Percentiles rank a stretch among this genome's conserved stretches.
These are phyloP conservation scores for Cosmia pyralina DNA, from an alignment of 2,888 invertebrate genomes.

Conservation along the genomic window DNA sequence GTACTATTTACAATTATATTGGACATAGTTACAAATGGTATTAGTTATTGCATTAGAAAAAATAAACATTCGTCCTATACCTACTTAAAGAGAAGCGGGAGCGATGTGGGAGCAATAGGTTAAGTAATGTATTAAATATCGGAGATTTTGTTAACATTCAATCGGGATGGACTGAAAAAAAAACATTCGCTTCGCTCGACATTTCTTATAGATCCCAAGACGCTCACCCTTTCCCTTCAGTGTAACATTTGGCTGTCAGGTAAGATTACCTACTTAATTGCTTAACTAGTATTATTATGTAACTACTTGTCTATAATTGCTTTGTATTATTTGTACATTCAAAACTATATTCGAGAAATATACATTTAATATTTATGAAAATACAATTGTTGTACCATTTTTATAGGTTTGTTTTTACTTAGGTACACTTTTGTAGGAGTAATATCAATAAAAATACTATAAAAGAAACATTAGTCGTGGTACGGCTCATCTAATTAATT, in stretches of 20 bases:
- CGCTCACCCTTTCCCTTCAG: not conserved
- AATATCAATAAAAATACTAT: conserved; percentile 21
- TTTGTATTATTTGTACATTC: conserved; percentile 42
- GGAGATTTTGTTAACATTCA: not conserved
- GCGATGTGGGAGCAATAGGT: not conserved
- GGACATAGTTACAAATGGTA: conserved; percentile 25
- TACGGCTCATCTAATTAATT: conserved; percentile 12
- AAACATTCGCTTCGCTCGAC: not conserved
- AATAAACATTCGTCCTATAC: not conserved
- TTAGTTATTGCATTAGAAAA: conserved; percentile 8
- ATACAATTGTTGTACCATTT: conserved; percentile 34
- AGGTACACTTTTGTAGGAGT: not conserved
- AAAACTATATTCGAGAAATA: conserved; percentile 23
- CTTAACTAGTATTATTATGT: conserved; percentile 40
- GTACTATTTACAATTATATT: conserved; percentile 45
- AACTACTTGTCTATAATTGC: conserved; percentile 44
- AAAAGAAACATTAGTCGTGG: conserved; percentile 8
- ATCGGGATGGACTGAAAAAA: not conserved
- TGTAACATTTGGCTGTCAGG: not conserved
- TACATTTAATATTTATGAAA: conserved; percentile 22
- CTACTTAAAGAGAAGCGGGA: not conserved
- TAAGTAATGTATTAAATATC: not conserved
- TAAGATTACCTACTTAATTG: not conserved
- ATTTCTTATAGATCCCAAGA: not conserved
- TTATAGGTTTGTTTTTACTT: conserved; percentile 6